These are phyloP conservation scores for Machimus rusticus DNA, from an alignment of 2,888 invertebrate genomes.

Conservation along the genomic window DNA sequence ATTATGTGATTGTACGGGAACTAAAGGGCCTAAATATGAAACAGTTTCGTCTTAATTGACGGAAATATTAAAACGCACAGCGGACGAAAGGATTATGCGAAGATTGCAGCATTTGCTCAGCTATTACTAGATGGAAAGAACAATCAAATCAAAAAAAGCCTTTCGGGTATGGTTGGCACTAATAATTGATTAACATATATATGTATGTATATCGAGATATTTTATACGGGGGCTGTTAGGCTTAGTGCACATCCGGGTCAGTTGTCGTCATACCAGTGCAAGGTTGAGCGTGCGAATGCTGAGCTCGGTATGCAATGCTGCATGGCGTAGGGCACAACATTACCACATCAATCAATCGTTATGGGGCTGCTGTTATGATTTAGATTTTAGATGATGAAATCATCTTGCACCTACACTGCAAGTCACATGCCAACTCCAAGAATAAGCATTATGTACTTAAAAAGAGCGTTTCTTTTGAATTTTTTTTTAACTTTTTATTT, in stretches of 20 bases:
- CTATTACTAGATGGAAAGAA: slow-evolving; percentile 9
- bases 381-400: slow-evolving; percentile 40
- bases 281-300: neutral
- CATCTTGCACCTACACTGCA: neutral
- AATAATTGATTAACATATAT: slow-evolving; percentile 19
- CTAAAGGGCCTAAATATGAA: no score
- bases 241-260: slow-evolving; percentile 44
- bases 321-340: neutral
- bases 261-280: slow-evolving; percentile 7
- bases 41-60: slow-evolving; percentile 30
- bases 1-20: no score
- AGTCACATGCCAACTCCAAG: neutral
- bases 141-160: slow-evolving; percentile 45
- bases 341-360: neutral
- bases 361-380: slow-evolving; percentile 21
- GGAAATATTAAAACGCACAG: neutral
- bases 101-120: neutral
- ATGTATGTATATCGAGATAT: slow-evolving; percentile 22
- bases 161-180: slow-evolving; percentile 23
- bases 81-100: neutral
- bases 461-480: neutral
- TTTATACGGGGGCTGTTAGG: slow-evolving; percentile 16
- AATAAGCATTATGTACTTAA: neutral
- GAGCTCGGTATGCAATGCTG: neutral
- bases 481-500: neutral